Percentiles rank a stretch among this genome's conserved stretches.
Evolutionary conservation across 1,140 invertebrate genomes (phyloP).

Genomic region (Eubasilissa regina): DNA sequence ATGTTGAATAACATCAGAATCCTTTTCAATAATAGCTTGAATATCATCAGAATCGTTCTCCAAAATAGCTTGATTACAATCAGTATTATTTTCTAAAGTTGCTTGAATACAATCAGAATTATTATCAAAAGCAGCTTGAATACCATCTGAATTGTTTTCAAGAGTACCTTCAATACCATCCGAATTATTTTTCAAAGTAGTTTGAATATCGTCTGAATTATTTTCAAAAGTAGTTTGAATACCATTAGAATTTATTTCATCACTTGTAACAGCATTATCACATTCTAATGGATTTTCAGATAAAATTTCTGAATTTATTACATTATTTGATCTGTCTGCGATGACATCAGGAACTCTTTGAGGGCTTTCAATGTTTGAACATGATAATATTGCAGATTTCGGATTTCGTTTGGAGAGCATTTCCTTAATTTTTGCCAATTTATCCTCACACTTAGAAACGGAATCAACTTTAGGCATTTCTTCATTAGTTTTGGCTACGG

Average conservation of each 20-base stretch:
- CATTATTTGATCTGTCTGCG: neutral
- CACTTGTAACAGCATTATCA: neutral
- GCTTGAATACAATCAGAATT: too few species aligned
- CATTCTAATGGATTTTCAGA: neutral
- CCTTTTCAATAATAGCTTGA: neutral
- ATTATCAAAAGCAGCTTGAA: too few species aligned
- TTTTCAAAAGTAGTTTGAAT: too few species aligned
- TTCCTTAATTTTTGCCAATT: conserved; percentile 32
- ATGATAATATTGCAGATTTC: neutral
- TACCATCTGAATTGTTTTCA: too few species aligned
- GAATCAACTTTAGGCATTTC: conserved; percentile 13
- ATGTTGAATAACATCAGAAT: neutral
- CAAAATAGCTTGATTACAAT: too few species aligned
- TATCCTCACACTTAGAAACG: conserved; percentile 41
- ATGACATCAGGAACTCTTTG: too few species aligned
- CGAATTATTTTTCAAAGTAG: too few species aligned
- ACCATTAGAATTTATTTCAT: neutral
- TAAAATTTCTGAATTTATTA: neutral
- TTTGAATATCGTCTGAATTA: too few species aligned
- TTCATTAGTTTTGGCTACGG: conserved; percentile 14
- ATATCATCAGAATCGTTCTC: too few species aligned
- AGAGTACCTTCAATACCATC: too few species aligned
- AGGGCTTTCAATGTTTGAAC: too few species aligned
- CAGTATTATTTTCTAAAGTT: too few species aligned
- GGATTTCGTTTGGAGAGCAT: conserved; percentile 15